A percentile compares a stretch with the other conserved stretches of the same genome.
These are phyloP conservation scores for Heliconius eleuchia DNA, from an alignment of 1,140 invertebrate species.

Conservation along the genomic window DNA sequence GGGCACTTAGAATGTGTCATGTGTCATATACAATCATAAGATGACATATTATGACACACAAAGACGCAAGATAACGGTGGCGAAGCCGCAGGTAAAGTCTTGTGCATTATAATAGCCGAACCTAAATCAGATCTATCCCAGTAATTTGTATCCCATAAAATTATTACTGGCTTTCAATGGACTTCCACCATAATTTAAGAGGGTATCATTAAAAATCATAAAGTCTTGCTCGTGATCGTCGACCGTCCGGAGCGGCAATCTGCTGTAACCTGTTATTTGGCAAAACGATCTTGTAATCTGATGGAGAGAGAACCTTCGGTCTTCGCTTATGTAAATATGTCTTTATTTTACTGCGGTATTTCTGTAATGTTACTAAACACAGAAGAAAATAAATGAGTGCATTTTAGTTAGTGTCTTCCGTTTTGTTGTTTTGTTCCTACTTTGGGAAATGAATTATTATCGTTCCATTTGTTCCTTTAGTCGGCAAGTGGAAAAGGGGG, in stretches of 20 bases:
- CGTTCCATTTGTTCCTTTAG: no score
- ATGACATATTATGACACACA: no score
- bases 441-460: no score
- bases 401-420: not conserved
- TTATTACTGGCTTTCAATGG: slow-evolving; percentile 5
- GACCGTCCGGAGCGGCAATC: not conserved
- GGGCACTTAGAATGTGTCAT: no score
- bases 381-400: no score
- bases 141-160: slow-evolving; percentile 5
- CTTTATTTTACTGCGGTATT: not conserved
- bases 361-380: not conserved
- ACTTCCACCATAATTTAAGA: slow-evolving; percentile 1
- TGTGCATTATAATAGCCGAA: no score
- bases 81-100: no score
- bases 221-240: slow-evolving; percentile 28
- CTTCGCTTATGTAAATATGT: slow-evolving; percentile 4
- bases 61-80: no score
- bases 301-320: not conserved
- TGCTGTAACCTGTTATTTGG: slow-evolving; percentile 24
- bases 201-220: slow-evolving; percentile 6
- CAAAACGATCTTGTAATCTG: slow-evolving; percentile 7
- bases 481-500: no score
- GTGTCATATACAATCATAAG: no score
- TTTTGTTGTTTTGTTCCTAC: not conserved
- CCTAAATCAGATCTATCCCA: slow-evolving; percentile 4